Base-by-base conservation (phyloP, 35 echinoderm and acorn worm genomes). In the Eucidaris tribuloides region DNA sequence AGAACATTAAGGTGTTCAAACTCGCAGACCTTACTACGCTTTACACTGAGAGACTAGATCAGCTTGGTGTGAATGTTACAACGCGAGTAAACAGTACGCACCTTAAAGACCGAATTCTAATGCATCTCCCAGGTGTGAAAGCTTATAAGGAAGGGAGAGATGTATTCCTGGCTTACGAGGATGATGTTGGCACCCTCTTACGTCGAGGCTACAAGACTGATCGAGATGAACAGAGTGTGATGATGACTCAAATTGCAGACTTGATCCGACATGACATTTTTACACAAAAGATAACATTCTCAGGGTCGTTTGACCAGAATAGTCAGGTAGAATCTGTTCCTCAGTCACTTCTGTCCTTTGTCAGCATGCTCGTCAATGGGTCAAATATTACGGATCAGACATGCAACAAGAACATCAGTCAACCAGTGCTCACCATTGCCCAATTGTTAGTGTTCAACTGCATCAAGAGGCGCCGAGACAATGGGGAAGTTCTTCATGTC, bases 371-470 rank as follows among this genome's bases (percentile, higher is more conserved):
- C 27, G 14, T 81, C 48, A 61, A 81, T 81, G 62, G 81, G 49
- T 60, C 81, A 11, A 84, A 60, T 68, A 84, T 84, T 45, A 84
- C 18, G 33, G 57, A 64, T 70, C 81, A 84, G 31, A 84, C 79
- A 58, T 35, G 56, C 33, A 81, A 81, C 27, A 61, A 5, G 61
- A 31, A 39, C 42, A 40, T 78, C 42, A 78, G 74, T 48, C 74
- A 78, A 78, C 43, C 74, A 78, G 74, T 78, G 43, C 74, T 78
- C 74, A 78, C 74, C 74, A 78, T 78, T 78, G 74, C 74, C 50
- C 74, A 78, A 29, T n/a, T 78, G 42, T 39, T 48, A 15, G 25
- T 78, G 74, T 78, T 27, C 1, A 45, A 78, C 74, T 46, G 74
- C 39, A 46, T 78, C 41, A 78, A 78, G 42, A 78, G 74, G 74